Evolutionary conservation across 53 echinoderm and acorn worm genomes (phyloP), one percentile per base, ranked within the genome.

Genomic region (Antedon mediterranea): DNA sequence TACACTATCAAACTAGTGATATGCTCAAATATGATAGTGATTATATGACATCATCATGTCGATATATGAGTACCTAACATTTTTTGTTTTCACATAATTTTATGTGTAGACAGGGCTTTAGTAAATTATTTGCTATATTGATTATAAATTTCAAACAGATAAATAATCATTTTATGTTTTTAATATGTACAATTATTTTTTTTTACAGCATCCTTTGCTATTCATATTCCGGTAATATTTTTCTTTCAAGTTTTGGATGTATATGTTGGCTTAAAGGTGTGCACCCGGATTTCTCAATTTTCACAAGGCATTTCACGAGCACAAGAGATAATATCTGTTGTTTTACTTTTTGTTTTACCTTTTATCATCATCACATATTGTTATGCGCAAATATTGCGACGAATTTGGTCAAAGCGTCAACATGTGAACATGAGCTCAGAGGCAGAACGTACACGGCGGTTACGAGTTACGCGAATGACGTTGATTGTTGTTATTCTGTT

Each of bases 381-480:
- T 75, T 94, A 94, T 30, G 73, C 79, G 0, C 81, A 89, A 32
- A 94, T 94, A 18, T 78, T 94, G 43, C 78, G 87, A n/a, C 84
- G 85, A 0, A 87, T 94, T 3, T 94, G 95, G 95, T 89, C 85
- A 28, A 57, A 18, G 23, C 86, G 86, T 28, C 88, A 87, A 42
- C 88, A 91, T 57, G 78, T 93, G 31, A 80, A 79, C 14, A 74
- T 75, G 29, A 78, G 71, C 32, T 81, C 84, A 13, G 79, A 88
- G 44, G 83, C 85, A 28, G 86, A 86, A 72, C 81, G 91, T 23
- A 84, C 82, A 30, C 91, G 89, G 43, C 82, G 88, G 33, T 87
- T 89, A 82, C 91, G 91, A 80, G 86, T 94, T 26, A 94, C 94
- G 26, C 87, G 91, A 29, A 94, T 94, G 94, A 90, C 90, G 4